Evolutionary conservation across 2,888 invertebrate species (phyloP), one percentile per base, ranked within the genome.

Genomic region (Coremacera marginata): DNA sequence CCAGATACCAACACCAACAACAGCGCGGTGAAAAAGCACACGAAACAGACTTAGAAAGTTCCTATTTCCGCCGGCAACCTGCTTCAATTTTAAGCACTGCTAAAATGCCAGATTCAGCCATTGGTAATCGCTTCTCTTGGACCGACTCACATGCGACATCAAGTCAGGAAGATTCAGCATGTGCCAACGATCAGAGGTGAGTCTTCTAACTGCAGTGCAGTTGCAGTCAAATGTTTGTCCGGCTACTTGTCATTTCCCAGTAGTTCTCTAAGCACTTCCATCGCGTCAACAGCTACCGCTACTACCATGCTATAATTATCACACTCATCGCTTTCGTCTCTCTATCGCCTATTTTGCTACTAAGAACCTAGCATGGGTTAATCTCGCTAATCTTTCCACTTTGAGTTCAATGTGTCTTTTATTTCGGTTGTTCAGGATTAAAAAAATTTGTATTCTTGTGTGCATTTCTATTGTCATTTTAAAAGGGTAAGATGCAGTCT

Each of bases 51-150:
- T 89, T 94, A 90, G 94, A 94, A 86, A 94, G 93, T 89, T 94
- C 95, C 84, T 95, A 95, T 91, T 95, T 95, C 90, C 92, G 95
- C 76, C 91, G 95, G 81, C 92, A 95, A 87, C 94, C 94, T 79
- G 94, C 93, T 82, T 93, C 94, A 78, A 93, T 94, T 86, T 93
- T 94, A 89, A 93, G 92, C 84, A 92, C 92, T 82, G 92, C 85
- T 34, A 85, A 84, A 80, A 80, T 81, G 76, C 78, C 84, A 5
- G 84, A 81, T 79, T 11, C 75, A 37, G 16, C 74, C 60, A 63
- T 25, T 34, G 57, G 55, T 49, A 82, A 34, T 75, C 81, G 34
- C 31, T 27, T 70, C 73, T 81, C 81, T 0, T 81, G 81, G 81
- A 77, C 80, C 14, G 81, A 82, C 7, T 74, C 80, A 9, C 62